Percentiles rank a stretch among this genome's conserved stretches.
Evolutionary conservation across 2,113 vertebrate species (phyloP).

Genomic region (Monarcha castaneiventris): DNA sequence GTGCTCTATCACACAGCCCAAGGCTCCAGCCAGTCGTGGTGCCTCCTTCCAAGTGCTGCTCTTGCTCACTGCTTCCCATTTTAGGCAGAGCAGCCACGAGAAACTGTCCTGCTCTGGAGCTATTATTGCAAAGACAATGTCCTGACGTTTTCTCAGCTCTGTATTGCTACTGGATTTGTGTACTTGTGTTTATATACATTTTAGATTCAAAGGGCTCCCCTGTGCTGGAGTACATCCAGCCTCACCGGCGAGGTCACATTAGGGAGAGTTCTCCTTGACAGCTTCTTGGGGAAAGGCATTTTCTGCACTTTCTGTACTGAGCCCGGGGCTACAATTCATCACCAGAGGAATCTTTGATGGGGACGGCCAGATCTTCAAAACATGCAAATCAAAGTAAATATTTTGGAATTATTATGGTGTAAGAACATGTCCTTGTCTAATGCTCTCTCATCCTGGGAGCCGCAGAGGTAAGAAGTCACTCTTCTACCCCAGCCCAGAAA

Average conservation of each 20-base stretch:
- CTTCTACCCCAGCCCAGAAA: not conserved
- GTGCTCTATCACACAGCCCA: not conserved
- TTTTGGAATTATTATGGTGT: not conserved
- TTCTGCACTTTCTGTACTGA: not conserved
- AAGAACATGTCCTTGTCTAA: not conserved
- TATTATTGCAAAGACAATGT: conserved; percentile 2
- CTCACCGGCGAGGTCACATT: not conserved
- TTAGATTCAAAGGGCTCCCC: conserved; percentile 29
- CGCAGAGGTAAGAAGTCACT: not conserved
- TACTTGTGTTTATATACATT: conserved; percentile 48
- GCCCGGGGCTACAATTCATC: not conserved
- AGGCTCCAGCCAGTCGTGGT: conserved; percentile 36
- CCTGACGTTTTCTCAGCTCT: not conserved
- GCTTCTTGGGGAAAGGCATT: not conserved
- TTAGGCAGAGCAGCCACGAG: not conserved
- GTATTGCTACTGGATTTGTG: conserved; percentile 37
- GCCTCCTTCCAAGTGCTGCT: not conserved
- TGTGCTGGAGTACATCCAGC: conserved; percentile 28
- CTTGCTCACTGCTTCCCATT: not conserved
- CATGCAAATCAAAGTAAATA: not conserved
- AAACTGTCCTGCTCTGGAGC: not conserved
- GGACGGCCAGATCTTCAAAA: not conserved
- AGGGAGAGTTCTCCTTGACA: not conserved
- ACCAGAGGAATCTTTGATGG: not conserved
- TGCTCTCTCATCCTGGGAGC: not conserved